phyloP scores from a whole-genome alignment of 2,797 vertebrate species.

The Leucoraja ocellata region DNA sequence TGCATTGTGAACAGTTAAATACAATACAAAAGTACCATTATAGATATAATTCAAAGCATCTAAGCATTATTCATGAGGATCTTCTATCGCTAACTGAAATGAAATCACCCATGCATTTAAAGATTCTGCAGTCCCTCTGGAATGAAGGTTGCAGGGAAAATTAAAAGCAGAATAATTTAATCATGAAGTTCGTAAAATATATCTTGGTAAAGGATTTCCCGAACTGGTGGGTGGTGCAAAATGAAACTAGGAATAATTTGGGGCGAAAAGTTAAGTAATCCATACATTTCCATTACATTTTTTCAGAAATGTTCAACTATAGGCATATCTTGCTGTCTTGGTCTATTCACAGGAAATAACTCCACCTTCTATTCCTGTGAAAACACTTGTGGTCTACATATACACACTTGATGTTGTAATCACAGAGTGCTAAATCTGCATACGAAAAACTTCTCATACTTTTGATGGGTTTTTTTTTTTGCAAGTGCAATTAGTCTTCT shows the following conservation, averaged over 20 bases:
- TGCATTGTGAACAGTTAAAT: background rate
- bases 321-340: background rate
- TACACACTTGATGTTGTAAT: background rate
- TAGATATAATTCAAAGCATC: background rate
- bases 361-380: background rate
- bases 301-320: background rate
- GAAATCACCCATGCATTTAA: too few species aligned
- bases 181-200: background rate
- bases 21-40: background rate
- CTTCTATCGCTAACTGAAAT: background rate
- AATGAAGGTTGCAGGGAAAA: background rate
- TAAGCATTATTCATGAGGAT: slow-evolving; percentile 1
- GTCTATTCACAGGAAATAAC: background rate
- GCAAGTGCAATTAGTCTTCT: too few species aligned
- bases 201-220: background rate
- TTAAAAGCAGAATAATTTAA: background rate
- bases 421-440: background rate
- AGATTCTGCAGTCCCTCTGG: background rate
- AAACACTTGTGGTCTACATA: background rate
- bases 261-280: background rate
- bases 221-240: background rate
- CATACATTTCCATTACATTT: background rate
- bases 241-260: background rate
- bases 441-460: too few species aligned
- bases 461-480: too few species aligned